A percentile compares a stretch with the other conserved stretches of the same genome.
These are phyloP conservation scores for Gortyna flavago DNA, from an alignment of 2,888 invertebrate species.

Conservation along the genomic window DNA sequence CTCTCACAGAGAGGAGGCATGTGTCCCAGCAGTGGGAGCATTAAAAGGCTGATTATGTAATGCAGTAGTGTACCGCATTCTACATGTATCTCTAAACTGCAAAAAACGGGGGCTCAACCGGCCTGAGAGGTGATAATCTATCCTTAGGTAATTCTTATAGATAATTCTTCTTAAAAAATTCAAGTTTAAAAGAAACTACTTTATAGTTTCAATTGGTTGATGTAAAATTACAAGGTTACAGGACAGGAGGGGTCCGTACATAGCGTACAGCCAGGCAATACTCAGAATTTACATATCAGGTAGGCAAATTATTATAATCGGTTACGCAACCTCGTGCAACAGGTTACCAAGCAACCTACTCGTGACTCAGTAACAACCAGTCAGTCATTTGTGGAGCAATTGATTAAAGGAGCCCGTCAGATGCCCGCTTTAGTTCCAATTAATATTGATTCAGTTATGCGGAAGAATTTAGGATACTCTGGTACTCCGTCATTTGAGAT, in stretches of 20 bases:
- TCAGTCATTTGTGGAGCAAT: constrained; percentile 60
- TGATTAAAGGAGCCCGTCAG: constrained; percentile 67
- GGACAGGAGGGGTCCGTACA: not conserved
- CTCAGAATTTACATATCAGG: not conserved
- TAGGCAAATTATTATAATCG: constrained; percentile 21
- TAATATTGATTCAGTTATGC: constrained; percentile 72
- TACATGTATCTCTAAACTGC: not conserved
- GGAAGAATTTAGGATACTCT: constrained; percentile 63
- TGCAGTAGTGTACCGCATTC: not conserved
- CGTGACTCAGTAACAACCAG: constrained; percentile 32
- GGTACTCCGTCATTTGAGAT: constrained; percentile 40
- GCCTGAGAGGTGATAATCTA: not conserved
- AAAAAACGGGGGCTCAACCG: not conserved
- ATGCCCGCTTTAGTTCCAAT: constrained; percentile 65
- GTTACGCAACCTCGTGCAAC: constrained; percentile 38
- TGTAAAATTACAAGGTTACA: not conserved
- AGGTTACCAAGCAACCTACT: constrained; percentile 30
- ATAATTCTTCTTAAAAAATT: too few species aligned
- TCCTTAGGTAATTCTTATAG: too few species aligned
- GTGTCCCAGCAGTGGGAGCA: not conserved
- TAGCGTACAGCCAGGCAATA: not conserved
- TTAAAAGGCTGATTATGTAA: too few species aligned
- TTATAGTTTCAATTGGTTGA: not conserved
- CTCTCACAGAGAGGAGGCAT: not conserved
- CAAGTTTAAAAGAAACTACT: not conserved